Conservation (phyloP, 1,140 invertebrate species). For the Lanistes nyassanus region DNA sequence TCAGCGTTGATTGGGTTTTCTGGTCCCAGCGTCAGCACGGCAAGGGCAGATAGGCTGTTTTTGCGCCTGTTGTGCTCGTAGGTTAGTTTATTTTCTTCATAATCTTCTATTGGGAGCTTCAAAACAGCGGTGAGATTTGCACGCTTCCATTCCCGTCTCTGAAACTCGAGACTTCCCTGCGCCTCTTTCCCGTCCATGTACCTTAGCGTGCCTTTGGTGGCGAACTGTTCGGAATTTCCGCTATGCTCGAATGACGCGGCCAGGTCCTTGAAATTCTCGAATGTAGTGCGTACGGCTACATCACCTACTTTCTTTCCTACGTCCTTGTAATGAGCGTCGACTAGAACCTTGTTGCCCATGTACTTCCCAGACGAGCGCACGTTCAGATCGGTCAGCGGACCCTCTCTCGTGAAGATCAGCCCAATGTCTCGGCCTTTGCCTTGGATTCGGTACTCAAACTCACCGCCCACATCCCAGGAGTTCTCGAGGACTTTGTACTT, state of each 20-base stretch:
- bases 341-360: conserved; percentile 15
- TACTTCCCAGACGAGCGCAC: conserved; percentile 7
- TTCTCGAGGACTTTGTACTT: conserved; percentile 9
- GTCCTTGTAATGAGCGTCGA: not conserved
- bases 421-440: conserved; percentile 9
- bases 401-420: conserved; percentile 8
- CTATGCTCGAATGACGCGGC: conserved; percentile 18
- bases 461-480: not conserved
- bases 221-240: conserved; percentile 13
- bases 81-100: conserved; percentile 4
- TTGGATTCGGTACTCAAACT: conserved; percentile 21
- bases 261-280: conserved; percentile 15
- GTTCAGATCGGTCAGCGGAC: conserved; percentile 15
- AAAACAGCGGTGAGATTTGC: not conserved
- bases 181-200: conserved; percentile 22
- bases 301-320: conserved; percentile 3
- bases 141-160: not conserved
- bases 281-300: conserved; percentile 10
- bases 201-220: conserved; percentile 7
- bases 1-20: not conserved
- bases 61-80: conserved; percentile 17
- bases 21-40: not conserved
- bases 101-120: conserved; percentile 14
- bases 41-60: conserved; percentile 7
- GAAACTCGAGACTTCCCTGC: conserved; percentile 11